phyloP scores from a whole-genome alignment of 2,888 invertebrate species.

The Dromius quadrimaculatus region DNA sequence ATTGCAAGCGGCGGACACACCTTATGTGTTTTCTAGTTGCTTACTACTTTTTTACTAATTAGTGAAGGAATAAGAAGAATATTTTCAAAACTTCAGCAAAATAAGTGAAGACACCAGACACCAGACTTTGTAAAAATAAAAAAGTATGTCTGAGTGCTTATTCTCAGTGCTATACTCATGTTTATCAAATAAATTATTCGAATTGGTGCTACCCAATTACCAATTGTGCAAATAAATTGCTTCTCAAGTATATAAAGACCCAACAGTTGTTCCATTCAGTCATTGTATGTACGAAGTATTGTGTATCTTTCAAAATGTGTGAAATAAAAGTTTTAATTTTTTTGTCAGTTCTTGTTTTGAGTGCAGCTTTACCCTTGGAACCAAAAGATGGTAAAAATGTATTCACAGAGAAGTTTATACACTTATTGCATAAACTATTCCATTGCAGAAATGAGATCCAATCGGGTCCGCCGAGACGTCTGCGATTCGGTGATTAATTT shows the following conservation, averaged over 20 bases:
- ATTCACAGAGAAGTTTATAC: no score
- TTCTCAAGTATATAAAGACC: slow-evolving; percentile 21
- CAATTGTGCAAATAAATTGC: slow-evolving; percentile 18
- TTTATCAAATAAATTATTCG: slow-evolving; percentile 2
- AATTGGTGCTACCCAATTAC: slow-evolving; percentile 26
- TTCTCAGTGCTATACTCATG: background rate
- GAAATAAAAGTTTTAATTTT: slow-evolving; percentile 2
- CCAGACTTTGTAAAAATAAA: no score
- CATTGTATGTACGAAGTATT: background rate
- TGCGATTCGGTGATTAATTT: slow-evolving; percentile 23
- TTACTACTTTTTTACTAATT: no score
- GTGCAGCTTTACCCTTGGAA: background rate
- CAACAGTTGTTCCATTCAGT: background rate
- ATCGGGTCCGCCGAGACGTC: slow-evolving; percentile 2
- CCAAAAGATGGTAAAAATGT: background rate
- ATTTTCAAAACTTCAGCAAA: no score
- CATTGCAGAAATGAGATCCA: slow-evolving; percentile 1
- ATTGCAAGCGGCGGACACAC: no score
- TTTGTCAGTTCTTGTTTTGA: slow-evolving; percentile 1
- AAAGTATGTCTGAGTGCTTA: no score
- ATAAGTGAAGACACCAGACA: no score
- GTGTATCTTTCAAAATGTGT: slow-evolving; percentile 1
- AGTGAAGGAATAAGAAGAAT: no score
- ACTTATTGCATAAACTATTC: no score
- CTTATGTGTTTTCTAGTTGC: no score